Percentiles rank a stretch among this genome's conserved stretches.
Evolutionary conservation across 2,797 vertebrate species (phyloP).

Genomic region (Siniperca scherzeri): DNA sequence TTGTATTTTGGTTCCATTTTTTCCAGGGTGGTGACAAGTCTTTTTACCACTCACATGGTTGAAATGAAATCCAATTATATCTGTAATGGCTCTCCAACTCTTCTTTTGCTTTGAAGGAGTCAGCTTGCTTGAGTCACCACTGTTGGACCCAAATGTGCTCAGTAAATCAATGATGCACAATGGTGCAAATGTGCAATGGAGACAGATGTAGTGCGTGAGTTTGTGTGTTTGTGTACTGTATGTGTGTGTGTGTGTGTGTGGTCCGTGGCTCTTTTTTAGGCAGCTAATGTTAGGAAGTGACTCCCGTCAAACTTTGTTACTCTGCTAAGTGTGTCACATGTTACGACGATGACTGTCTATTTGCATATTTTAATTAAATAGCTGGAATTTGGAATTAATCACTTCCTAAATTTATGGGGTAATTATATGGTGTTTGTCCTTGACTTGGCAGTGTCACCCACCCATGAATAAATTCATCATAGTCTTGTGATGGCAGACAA

Average conservation of each 20-base stretch:
- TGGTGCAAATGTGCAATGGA: slow-evolving; percentile 63
- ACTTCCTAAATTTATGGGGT: slow-evolving; percentile 79
- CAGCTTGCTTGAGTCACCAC: slow-evolving; percentile 75
- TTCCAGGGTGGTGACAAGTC: slow-evolving; percentile 75
- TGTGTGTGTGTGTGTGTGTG: slow-evolving; percentile 15
- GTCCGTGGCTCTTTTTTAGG: slow-evolving; percentile 11
- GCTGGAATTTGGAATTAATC: slow-evolving; percentile 80
- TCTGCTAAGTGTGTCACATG: slow-evolving; percentile 50
- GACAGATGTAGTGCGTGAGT: slow-evolving; percentile 46
- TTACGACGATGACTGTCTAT: slow-evolving; percentile 66
- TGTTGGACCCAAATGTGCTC: slow-evolving; percentile 71
- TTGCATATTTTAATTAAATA: slow-evolving; percentile 86
- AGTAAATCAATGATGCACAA: slow-evolving; percentile 68
- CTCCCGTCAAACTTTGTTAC: slow-evolving; percentile 67
- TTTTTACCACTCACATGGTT: slow-evolving; percentile 77
- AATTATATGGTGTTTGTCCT: slow-evolving; percentile 83
- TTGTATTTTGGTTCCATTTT: slow-evolving; percentile 75
- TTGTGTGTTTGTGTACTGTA: slow-evolving; percentile 19
- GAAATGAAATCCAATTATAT: slow-evolving; percentile 85
- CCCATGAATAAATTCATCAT: slow-evolving; percentile 79
- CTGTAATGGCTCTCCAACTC: slow-evolving; percentile 78
- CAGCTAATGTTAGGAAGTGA: slow-evolving; percentile 35
- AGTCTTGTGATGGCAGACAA: slow-evolving; percentile 69
- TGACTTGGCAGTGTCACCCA: slow-evolving; percentile 80
- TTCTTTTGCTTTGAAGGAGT: slow-evolving; percentile 79